A percentile compares a stretch with the other conserved stretches of the same genome.
phyloP scores from a whole-genome alignment of 1,140 invertebrate species.

The Ceratina calcarata region DNA sequence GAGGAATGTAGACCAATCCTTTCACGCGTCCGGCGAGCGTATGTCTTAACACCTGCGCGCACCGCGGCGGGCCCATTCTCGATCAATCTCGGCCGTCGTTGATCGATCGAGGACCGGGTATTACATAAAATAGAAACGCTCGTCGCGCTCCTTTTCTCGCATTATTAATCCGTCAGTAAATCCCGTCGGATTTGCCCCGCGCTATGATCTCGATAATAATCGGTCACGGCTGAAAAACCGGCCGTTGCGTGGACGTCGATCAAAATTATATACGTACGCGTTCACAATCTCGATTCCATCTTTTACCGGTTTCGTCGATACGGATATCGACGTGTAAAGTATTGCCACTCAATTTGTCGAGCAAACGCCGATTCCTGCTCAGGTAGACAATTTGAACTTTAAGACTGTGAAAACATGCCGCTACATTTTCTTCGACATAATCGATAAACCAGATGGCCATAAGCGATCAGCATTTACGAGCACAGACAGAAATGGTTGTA shows the following conservation, averaged over 20 bases:
- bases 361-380: no score
- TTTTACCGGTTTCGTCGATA: no score
- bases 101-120: conserved; percentile 33
- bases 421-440: no score
- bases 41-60: conserved; percentile 46
- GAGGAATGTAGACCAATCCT: conserved; percentile 52
- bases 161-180: conserved; percentile 34
- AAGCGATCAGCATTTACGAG: no score
- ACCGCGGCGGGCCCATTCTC: conserved; percentile 27
- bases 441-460: no score
- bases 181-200: conserved; percentile 1
- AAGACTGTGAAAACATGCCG: no score
- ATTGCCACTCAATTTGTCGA: no score
- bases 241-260: not conserved
- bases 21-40: conserved; percentile 42
- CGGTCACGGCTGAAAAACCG: not conserved
- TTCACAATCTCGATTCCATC: no score
- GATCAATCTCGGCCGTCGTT: conserved; percentile 38
- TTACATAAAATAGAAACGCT: conserved; percentile 51
- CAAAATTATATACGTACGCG: conserved; percentile 1
- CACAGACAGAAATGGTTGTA: no score
- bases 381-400: no score
- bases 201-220: conserved; percentile 23
- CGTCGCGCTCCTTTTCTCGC: conserved; percentile 27
- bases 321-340: no score